Evolutionary conservation across 1,140 invertebrate genomes (phyloP).

Genomic region (Danaus melanippus): DNA sequence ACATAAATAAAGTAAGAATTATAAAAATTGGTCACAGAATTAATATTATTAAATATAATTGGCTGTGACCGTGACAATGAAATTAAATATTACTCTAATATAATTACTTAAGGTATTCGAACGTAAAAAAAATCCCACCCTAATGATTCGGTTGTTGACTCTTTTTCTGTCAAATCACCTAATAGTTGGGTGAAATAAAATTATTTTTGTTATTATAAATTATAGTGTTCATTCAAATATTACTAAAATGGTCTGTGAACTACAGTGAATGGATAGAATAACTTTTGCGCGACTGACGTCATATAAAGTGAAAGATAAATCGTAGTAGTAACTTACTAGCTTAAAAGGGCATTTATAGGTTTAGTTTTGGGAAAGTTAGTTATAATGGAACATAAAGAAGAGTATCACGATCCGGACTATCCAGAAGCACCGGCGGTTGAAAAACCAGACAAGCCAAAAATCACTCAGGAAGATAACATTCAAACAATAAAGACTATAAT

Average conservation of each 20-base stretch:
- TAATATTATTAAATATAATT: too few relatives aligned
- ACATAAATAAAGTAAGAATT: too few relatives aligned
- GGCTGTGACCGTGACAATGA: too few relatives aligned
- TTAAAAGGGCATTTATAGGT: too few relatives aligned
- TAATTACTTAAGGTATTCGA: constrained; percentile 6
- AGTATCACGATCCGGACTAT: constrained; percentile 65
- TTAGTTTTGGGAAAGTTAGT: too few relatives aligned
- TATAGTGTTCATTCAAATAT: constrained; percentile 8
- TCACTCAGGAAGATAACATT: constrained; percentile 48
- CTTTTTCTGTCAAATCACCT: constrained; percentile 31
- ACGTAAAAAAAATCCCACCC: constrained; percentile 20
- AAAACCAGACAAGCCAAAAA: constrained; percentile 30
- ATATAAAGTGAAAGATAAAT: constrained; percentile 19
- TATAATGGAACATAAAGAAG: constrained; percentile 51
- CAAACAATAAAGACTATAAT: constrained; percentile 56
- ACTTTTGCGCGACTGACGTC: constrained; percentile 26
- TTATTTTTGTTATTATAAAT: constrained; percentile 15
- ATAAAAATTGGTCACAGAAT: too few relatives aligned
- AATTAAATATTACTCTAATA: too few relatives aligned
- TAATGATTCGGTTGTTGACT: constrained; percentile 36
- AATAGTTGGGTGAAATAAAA: constrained; percentile 14
- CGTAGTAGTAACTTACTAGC: background rate
- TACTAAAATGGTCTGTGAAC: constrained; percentile 9
- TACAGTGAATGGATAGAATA: constrained; percentile 20
- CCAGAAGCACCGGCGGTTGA: constrained; percentile 36